Percentiles rank a stretch among this genome's conserved stretches.
phyloP scores from a whole-genome alignment of 2,797 vertebrate species.

The Corythornis leucogaster region DNA sequence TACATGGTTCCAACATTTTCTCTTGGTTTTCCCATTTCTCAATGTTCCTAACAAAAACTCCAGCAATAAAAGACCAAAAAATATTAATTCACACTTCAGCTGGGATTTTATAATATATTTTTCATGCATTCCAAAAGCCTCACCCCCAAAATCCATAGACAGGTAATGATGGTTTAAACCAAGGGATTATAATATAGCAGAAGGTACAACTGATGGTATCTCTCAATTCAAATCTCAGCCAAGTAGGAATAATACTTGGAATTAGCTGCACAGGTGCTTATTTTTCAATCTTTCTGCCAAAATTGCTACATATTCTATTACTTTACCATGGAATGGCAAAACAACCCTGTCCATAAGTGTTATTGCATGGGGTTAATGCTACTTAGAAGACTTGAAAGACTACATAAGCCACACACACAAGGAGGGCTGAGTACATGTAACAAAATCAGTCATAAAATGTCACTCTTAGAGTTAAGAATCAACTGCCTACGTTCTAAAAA shows the following conservation, averaged over 20 bases:
- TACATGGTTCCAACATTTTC: not conserved
- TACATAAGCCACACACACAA: not conserved
- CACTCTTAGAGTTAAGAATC: not conserved
- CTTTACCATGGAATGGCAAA: not conserved
- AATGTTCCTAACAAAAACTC: not conserved
- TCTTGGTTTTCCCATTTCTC: not conserved
- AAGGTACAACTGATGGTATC: not conserved
- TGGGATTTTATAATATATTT: not conserved
- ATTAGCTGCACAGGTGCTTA: not conserved
- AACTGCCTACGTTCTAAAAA: not conserved
- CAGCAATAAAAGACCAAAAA: not conserved
- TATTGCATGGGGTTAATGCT: not conserved
- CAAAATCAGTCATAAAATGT: not conserved
- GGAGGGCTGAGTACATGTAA: not conserved
- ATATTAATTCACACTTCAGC: not conserved
- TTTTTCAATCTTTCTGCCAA: not conserved
- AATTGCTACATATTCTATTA: not conserved
- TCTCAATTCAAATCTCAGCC: not conserved
- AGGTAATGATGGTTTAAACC: not conserved
- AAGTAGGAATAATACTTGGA: not conserved
- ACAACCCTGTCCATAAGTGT: not conserved
- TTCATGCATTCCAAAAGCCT: not conserved
- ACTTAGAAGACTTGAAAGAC: not conserved
- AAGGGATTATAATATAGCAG: not conserved
- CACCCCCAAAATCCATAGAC: not conserved